Evolutionary conservation across 2,888 invertebrate species (phyloP), one percentile per base, ranked within the genome.

Genomic region (Hyalella azteca): DNA sequence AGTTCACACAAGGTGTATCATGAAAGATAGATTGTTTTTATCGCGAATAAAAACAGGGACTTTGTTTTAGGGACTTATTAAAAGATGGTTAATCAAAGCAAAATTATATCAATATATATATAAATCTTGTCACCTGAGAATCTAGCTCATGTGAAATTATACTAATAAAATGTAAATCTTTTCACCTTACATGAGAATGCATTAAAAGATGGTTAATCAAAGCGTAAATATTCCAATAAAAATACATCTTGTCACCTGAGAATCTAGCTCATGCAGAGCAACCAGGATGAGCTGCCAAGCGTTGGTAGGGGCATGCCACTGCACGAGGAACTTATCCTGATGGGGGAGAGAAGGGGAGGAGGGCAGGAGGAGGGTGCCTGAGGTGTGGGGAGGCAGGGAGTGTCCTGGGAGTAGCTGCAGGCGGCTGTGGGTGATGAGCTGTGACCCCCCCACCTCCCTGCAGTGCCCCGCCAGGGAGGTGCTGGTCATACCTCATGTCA

Each of bases 401-500:
- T 79, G 54, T 7, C 78, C 73, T 5, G 81, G 81, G 45, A 83
- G 40, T n/a, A 77, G 54, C 41, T 77, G 48, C 22, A 83, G 40
- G n/a, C 77, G 36, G 19, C 40, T 59, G 73, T 54, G 79, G 41
- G 81, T 73, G 40, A 79, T 32, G 48, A 80, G 80, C 26, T 80
- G 80, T 40, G 50, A 39, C 5, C 78, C 81, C n/a, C 79, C 49
- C 26, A 75, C 75, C 75, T 75, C 75, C 13, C 78, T 29, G 39
- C 79, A 60, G 19, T 78, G 48, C 45, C 66, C 41, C 39, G 48
- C 39, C 22, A 66, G 60, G 26, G 75, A 54, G 7, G 41, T 39
- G 36, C 76, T 76, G 26, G 40, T 66, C 41, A 82, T 19, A n/a
- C 66, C 40, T 78, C 83, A 83, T 36, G 83, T 81, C n/a, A 82